Percentiles rank a stretch among this genome's conserved stretches.
Conservation (phyloP, 35 echinoderm and acorn worm genomes). For the Eucidaris tribuloides region DNA sequence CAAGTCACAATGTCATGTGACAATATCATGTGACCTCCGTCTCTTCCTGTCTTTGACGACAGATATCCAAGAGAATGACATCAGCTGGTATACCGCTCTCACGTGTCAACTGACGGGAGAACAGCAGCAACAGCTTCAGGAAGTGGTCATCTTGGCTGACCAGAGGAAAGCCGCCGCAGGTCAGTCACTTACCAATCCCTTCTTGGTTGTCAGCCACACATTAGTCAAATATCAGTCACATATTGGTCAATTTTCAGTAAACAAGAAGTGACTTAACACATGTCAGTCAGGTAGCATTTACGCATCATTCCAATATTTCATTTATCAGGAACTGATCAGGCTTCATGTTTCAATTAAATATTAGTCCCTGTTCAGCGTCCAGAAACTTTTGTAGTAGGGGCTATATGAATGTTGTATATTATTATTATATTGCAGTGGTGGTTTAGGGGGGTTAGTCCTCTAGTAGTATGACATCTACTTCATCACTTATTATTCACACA, state of each 20-base stretch:
- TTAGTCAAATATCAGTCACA: not conserved
- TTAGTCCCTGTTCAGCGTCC: not conserved
- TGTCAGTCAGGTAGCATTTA: not conserved
- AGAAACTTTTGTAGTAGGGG: too few species aligned
- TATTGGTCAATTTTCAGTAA: not conserved
- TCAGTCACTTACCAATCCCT: not conserved
- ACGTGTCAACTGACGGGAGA: slow-evolving; percentile 50
- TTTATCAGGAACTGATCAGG: not conserved
- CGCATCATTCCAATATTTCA: not conserved
- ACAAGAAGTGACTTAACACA: too few species aligned
- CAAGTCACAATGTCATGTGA: not conserved
- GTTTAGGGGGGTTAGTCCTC: too few species aligned
- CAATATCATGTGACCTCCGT: not conserved
- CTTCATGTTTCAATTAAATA: not conserved
- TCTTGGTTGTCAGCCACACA: not conserved
- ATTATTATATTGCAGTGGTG: too few species aligned
- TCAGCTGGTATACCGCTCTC: slow-evolving; percentile 72
- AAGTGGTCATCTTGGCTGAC: slow-evolving; percentile 57
- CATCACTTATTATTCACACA: too few species aligned
- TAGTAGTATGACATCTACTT: too few species aligned
- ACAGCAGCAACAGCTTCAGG: slow-evolving; percentile 62
- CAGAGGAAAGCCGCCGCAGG: slow-evolving; percentile 74
- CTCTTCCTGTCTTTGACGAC: not conserved
- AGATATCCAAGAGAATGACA: slow-evolving; percentile 57
- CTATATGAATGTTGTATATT: too few species aligned